Evolutionary conservation across 1,140 invertebrate genomes (phyloP).

Genomic region (Cardiocondyla obscurior): DNA sequence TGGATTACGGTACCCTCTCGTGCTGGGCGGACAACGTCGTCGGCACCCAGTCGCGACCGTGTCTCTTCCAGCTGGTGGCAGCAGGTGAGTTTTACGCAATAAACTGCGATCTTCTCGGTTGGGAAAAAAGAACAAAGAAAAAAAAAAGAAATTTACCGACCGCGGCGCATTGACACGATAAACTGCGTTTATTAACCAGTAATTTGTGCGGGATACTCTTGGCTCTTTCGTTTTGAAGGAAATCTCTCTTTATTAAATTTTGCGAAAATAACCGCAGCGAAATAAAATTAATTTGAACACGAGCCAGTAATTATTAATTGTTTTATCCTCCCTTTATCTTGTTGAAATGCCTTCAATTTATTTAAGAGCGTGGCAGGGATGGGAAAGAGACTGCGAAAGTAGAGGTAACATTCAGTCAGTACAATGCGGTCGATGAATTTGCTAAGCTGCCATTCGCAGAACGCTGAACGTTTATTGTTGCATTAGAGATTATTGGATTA

Average conservation of each 20-base stretch:
- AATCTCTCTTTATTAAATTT: background rate
- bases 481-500: slow-evolving; percentile 10
- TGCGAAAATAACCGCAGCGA: background rate
- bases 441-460: background rate
- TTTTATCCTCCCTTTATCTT: background rate
- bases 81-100: slow-evolving; percentile 85
- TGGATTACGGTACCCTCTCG: slow-evolving; percentile 90
- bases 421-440: background rate
- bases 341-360: background rate
- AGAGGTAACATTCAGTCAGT: background rate
- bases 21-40: slow-evolving; percentile 92
- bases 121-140: too few relatives aligned
- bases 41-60: slow-evolving; percentile 89
- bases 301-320: background rate
- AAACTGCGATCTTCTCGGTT: slow-evolving; percentile 20
- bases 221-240: background rate
- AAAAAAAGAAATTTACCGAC: background rate
- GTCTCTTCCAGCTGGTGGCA: slow-evolving; percentile 91
- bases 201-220: background rate
- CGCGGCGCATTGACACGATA: background rate
- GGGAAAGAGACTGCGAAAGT: background rate
- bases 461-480: background rate
- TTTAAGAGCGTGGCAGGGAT: background rate
- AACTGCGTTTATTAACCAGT: background rate
- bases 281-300: background rate